These are phyloP conservation scores for Polyommatus icarus DNA, from an alignment of 2,888 invertebrate genomes.

Conservation along the genomic window DNA sequence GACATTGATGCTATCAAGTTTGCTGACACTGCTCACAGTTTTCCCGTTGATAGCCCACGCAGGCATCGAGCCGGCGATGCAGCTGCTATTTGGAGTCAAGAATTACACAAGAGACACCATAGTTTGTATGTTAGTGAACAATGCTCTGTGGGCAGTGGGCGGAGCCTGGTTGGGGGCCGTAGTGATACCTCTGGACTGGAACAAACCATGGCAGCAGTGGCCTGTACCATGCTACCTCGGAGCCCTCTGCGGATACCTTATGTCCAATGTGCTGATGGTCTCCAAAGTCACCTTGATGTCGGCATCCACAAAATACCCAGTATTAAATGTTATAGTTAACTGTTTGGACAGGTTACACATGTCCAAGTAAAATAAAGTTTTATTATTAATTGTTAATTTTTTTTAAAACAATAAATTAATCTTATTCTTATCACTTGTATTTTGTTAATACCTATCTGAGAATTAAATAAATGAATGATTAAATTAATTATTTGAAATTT, in stretches of 20 bases:
- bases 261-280: slow-evolving; percentile 79
- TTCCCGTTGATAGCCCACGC: slow-evolving; percentile 82
- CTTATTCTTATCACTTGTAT: neutral
- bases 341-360: slow-evolving; percentile 56
- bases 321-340: slow-evolving; percentile 56
- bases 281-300: slow-evolving; percentile 63
- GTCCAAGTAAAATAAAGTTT: slow-evolving; percentile 48
- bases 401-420: slow-evolving; percentile 2
- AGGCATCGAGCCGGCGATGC: slow-evolving; percentile 80
- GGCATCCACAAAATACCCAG: slow-evolving; percentile 64
- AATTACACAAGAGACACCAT: slow-evolving; percentile 74
- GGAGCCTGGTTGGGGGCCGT: slow-evolving; percentile 93
- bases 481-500: no score
- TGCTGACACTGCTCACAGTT: slow-evolving; percentile 82
- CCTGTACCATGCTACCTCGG: slow-evolving; percentile 86
- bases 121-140: slow-evolving; percentile 79
- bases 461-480: no score
- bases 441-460: no score
- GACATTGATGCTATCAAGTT: slow-evolving; percentile 83
- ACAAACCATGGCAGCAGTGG: slow-evolving; percentile 92
- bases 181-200: slow-evolving; percentile 95
- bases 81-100: slow-evolving; percentile 76
- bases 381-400: slow-evolving; percentile 23
- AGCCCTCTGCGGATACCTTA: slow-evolving; percentile 82
- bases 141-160: slow-evolving; percentile 80